phyloP scores from a whole-genome alignment of 2,113 vertebrate genomes.

The Bettongia penicillata region DNA sequence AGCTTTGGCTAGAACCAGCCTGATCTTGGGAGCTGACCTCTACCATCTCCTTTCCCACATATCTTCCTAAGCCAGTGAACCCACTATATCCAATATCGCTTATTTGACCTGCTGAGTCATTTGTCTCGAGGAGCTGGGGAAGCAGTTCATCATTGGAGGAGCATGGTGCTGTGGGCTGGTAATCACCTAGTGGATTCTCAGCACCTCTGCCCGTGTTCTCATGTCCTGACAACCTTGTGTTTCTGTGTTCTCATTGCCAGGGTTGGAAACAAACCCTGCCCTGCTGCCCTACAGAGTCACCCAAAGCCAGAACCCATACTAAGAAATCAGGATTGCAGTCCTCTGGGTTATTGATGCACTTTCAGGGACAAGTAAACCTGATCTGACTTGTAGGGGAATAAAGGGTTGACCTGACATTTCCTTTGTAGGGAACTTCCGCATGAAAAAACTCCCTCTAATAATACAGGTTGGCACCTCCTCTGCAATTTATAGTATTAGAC shows the following conservation, averaged over 20 bases:
- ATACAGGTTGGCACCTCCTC: neutral
- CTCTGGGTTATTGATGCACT: neutral
- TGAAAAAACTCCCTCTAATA: neutral
- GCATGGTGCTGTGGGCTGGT: too few relatives aligned
- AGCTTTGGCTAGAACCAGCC: neutral
- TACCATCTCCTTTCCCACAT: neutral
- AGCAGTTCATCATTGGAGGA: neutral
- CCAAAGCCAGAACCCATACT: neutral
- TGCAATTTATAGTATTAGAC: neutral
- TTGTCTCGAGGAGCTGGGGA: rapidly evolving
- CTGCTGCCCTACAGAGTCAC: neutral
- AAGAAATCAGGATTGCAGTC: neutral
- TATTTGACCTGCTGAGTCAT: neutral
- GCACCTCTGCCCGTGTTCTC: neutral
- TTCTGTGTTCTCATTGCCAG: neutral
- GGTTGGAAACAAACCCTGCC: neutral
- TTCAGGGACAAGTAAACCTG: neutral
- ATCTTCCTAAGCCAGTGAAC: neutral
- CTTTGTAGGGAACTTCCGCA: neutral
- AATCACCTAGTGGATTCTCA: neutral
- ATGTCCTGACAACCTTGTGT: neutral
- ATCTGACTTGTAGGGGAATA: neutral
- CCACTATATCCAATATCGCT: neutral
- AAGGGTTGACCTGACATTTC: neutral
- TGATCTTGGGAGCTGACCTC: neutral